A percentile compares a stretch with the other conserved stretches of the same genome.
Conservation (phyloP, 2,113 vertebrate genomes). For the Isurus oxyrinchus region DNA sequence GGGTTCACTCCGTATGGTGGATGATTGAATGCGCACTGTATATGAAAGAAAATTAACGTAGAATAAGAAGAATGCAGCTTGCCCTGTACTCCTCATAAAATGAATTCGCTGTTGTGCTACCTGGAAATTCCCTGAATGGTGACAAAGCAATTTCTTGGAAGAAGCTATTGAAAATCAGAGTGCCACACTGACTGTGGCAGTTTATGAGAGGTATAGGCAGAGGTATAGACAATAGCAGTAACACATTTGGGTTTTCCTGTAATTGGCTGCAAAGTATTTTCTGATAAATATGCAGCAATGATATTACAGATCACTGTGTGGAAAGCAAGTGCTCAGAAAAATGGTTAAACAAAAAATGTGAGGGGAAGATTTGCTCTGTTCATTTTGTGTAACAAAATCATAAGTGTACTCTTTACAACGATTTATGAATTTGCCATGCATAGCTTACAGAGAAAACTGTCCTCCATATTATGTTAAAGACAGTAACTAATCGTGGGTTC, state of each 20-base stretch:
- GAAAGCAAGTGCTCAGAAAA: neutral
- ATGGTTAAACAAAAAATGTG: neutral
- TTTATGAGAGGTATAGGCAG: too few relatives aligned
- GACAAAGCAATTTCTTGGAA: too few relatives aligned
- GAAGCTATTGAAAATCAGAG: too few relatives aligned
- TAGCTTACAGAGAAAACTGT: neutral
- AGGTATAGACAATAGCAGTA: too few relatives aligned
- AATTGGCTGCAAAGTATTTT: too few relatives aligned
- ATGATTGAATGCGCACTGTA: too few relatives aligned
- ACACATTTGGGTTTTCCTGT: too few relatives aligned
- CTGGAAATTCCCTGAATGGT: neutral
- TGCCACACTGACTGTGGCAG: too few relatives aligned
- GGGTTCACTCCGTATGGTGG: too few relatives aligned
- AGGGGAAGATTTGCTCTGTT: neutral
- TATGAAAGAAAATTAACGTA: too few relatives aligned
- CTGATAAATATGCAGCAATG: too few relatives aligned
- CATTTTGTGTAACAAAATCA: neutral
- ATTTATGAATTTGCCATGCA: neutral
- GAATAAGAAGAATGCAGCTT: too few relatives aligned
- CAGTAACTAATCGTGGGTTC: neutral
- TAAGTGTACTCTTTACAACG: neutral
- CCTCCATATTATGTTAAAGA: neutral
- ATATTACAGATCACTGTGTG: neutral
- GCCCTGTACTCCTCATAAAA: neutral
- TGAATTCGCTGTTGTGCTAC: neutral